Percentiles rank a stretch among this genome's conserved stretches.
phyloP scores from a whole-genome alignment of 1,140 invertebrate genomes.

The Daktulosphaira vitifoliae region DNA sequence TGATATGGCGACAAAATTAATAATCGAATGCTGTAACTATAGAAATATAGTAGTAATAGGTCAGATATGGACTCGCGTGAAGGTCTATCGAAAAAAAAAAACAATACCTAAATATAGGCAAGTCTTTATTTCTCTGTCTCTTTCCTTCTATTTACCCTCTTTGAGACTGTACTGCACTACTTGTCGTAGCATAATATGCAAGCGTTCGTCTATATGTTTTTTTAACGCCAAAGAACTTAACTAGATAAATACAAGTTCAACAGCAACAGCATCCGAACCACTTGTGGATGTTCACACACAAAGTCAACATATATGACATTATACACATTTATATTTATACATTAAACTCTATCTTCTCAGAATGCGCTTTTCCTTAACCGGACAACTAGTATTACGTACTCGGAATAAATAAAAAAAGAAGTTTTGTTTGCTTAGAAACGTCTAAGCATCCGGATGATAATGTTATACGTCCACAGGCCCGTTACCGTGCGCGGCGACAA shows the following conservation, averaged over 20 bases:
- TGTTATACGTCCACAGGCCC: slow-evolving; percentile 22
- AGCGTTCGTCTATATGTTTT: no score
- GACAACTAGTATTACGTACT: slow-evolving; percentile 21
- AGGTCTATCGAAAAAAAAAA: slow-evolving; percentile 21
- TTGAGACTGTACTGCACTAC: no score
- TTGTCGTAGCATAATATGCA: no score
- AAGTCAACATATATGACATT: no score
- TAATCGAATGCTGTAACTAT: slow-evolving; percentile 2
- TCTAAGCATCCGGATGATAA: slow-evolving; percentile 22
- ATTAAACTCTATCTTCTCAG: slow-evolving; percentile 11
- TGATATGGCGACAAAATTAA: slow-evolving; percentile 22
- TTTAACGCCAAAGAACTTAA: no score
- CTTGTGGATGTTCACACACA: neutral
- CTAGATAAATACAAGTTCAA: neutral
- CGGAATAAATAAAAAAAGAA: slow-evolving; percentile 27
- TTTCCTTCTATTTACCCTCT: no score
- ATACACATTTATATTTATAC: no score
- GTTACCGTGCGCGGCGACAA: slow-evolving; percentile 16
- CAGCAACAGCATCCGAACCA: slow-evolving; percentile 15
- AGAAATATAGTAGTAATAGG: neutral
- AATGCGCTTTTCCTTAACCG: slow-evolving; percentile 33
- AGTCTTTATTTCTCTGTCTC: neutral
- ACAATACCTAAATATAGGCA: slow-evolving; percentile 25
- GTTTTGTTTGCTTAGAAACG: slow-evolving; percentile 23
- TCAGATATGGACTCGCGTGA: slow-evolving; percentile 20